Base-by-base conservation (phyloP, 2,113 vertebrate genomes). In the Lasiurus cinereus region DNA sequence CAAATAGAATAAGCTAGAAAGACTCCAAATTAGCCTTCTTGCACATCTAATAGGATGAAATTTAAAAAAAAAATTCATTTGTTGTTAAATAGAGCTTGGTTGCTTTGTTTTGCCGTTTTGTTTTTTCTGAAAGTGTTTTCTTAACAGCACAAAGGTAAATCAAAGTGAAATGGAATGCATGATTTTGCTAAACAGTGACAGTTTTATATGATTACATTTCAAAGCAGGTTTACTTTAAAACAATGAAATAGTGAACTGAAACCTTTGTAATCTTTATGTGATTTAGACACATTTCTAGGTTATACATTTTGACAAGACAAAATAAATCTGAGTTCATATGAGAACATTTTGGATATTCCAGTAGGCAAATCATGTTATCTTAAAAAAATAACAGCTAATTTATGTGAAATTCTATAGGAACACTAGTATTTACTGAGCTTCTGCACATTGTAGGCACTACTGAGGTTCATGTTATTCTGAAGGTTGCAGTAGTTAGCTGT, bases 1-100 rank as follows among this genome's bases (percentile, higher is more conserved):
- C 89, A 90, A 78, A 77, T n/a, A 96, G 56, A 36, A 86, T 86
- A 83, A 72, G 70, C 78, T 91, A 90, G 52, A 94, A 95, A 91
- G 18, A 21, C 13, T 50, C 15, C n/a, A 94, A 95, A 73, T 33
- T 91, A 80, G 50, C 74, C 22, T 69, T 56, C 59, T 76, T 91
- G 56, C 8, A 56, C 72, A 78, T 67, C 36, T 95, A 96, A 94
- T 96, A 83, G 88, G 94, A 94, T 83, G 16, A 62, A 91, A 77
- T 76, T 39, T n/a, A n/a, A 39, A 39, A 39, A 54, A 82, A 88
- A 88, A 83, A 64, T 33, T 48, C n/a, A 89, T 36, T 80, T 93
- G 59, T 72, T 72, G 83, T 83, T 90, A 92, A 95, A 79, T 73
- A 90, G 36, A 82, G 15, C 54, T 82, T 76, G 8, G 70, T 88